Evolutionary conservation across 2,888 invertebrate genomes (phyloP), one percentile per base, ranked within the genome.

Genomic region (Andrena bicolor): DNA sequence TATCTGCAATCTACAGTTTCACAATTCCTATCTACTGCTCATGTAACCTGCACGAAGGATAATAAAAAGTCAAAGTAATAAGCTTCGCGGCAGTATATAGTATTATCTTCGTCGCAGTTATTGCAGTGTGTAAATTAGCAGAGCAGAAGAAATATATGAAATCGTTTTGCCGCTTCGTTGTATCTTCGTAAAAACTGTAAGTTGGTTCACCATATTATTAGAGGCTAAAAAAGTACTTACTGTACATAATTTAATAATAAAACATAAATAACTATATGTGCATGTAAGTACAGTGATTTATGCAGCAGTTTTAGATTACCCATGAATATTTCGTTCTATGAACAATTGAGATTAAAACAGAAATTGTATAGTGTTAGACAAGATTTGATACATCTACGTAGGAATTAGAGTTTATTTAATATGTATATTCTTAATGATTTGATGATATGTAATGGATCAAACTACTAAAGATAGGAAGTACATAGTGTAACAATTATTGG

Each of bases 151-250:
- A 13, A 26, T 5, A 28, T 4, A 13, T 56, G 23, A 23, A 41
- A 7, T 6, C 13, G 4, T 35, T 35, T 8, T 41, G 26, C 16
- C 26, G 26, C 20, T 56, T 56, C 5, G 1, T 41, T 41, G 5
- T 26, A 26, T 20, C 8, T 64, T 58, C 28, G 6, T 64, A 28
- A 41, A 64, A 23, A 16, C 48, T 8, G 64, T 64, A 64, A 64
- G 64, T 64, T 64, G 26, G 7, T 16, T 26, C 13, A 41, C 6
- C 41, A 41, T 64, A 48, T 64, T 35, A 30, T 8, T n/a, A n/a
- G n/a, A 10, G n/a, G n/a, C 7, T 32, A n/a, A 4, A 61, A 35
- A 63, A 16, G 13, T 41, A 41, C 41, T 3, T 41, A 10, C 13
- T 35, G 10, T 35, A 10, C 35, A 23, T 13, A 23, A 23, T 41